These are phyloP conservation scores for Tanypteryx hageni DNA, from an alignment of 2,888 invertebrate species.

Conservation along the genomic window DNA sequence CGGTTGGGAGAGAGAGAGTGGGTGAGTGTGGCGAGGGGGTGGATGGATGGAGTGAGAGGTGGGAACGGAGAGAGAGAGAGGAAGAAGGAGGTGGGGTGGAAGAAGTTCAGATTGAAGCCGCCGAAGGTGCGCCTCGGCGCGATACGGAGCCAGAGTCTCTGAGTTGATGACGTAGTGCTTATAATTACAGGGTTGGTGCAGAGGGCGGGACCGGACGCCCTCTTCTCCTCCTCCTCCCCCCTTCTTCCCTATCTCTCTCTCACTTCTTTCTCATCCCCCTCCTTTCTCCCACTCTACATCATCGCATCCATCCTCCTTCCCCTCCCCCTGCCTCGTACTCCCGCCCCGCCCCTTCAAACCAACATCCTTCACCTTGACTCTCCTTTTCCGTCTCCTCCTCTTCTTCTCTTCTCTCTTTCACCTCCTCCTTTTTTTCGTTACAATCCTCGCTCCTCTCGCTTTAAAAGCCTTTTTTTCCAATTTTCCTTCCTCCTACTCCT, in stretches of 20 bases:
- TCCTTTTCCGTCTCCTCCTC: slow-evolving; percentile 37
- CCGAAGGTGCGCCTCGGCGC: slow-evolving; percentile 31
- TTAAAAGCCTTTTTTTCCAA: too few relatives aligned
- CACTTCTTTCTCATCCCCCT: neutral
- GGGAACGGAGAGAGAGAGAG: neutral
- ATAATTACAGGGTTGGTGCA: slow-evolving; percentile 60
- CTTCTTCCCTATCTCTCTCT: neutral
- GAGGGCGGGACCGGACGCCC: slow-evolving; percentile 52
- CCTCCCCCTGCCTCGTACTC: neutral
- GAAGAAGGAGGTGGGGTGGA: neutral
- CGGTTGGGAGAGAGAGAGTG: neutral
- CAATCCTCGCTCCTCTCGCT: neutral
- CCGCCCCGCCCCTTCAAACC: slow-evolving; percentile 22
- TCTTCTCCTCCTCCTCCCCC: neutral
- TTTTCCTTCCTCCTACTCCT: neutral
- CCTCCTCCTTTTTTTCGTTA: neutral
- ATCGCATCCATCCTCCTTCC: slow-evolving; percentile 1
- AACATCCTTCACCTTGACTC: slow-evolving; percentile 25
- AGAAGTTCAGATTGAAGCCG: neutral
- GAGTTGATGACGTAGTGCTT: slow-evolving; percentile 62
- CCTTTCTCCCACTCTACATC: neutral
- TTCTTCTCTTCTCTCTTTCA: neutral
- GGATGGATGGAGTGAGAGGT: neutral
- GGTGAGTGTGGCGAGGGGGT: neutral
- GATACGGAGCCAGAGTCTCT: slow-evolving; percentile 52